Conservation (phyloP, 1,140 invertebrate species). For the Caenorhabditis brenneri region DNA sequence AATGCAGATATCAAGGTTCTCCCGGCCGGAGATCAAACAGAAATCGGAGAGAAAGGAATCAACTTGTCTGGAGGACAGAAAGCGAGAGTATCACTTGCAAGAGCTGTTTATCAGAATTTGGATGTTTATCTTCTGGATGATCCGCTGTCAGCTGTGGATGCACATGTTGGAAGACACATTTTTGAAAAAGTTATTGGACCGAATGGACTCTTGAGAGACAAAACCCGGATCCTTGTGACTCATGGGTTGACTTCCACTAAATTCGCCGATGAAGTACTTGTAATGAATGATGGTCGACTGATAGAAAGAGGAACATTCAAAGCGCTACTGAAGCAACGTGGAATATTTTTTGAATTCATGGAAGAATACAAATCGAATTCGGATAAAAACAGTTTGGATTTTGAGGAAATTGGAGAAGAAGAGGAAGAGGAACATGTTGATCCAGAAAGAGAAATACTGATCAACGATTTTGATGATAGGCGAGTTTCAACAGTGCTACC, state of each 20-base stretch:
- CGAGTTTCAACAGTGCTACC: not conserved
- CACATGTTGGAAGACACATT: constrained; percentile 77
- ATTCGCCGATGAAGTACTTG: constrained; percentile 62
- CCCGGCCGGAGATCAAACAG: constrained; percentile 76
- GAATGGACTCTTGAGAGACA: constrained; percentile 63
- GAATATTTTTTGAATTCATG: constrained; percentile 53
- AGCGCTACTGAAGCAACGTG: constrained; percentile 44
- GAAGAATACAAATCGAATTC: constrained; percentile 53
- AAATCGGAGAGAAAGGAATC: constrained; percentile 74
- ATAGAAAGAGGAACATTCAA: constrained; percentile 53
- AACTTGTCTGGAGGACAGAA: constrained; percentile 81
- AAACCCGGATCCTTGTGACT: constrained; percentile 67
- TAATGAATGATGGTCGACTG: constrained; percentile 57
- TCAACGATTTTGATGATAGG: constrained; percentile 20
- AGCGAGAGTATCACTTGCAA: constrained; percentile 81
- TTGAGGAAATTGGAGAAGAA: constrained; percentile 34
- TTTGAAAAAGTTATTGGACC: constrained; percentile 65
- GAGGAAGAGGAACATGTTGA: not conserved
- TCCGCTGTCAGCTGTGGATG: constrained; percentile 78
- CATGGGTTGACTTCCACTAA: constrained; percentile 63
- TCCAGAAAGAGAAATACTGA: not conserved
- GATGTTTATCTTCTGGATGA: constrained; percentile 81
- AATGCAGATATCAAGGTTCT: constrained; percentile 78
- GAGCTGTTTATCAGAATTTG: constrained; percentile 73
- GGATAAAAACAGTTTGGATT: constrained; percentile 29